Conservation (phyloP, 2,797 vertebrate species). For the Leucoraja ocellata region DNA sequence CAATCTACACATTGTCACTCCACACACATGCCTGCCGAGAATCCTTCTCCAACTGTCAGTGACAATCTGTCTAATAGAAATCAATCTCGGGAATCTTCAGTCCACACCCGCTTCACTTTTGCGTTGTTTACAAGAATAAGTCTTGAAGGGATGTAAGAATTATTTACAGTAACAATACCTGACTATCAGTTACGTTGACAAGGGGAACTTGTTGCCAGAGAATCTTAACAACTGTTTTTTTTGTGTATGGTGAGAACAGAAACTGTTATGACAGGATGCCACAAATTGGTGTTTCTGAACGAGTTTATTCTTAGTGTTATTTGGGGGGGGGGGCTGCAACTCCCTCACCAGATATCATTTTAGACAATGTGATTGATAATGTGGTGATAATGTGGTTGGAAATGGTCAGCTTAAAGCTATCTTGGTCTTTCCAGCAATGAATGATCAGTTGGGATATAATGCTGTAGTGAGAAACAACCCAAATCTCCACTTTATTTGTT, state of each 20-base stretch:
- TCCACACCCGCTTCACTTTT: not conserved
- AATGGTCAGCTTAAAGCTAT: too few relatives aligned
- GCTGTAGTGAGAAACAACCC: not conserved
- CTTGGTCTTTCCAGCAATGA: not conserved
- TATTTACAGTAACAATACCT: not conserved
- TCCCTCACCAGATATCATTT: not conserved
- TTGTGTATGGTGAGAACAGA: not conserved
- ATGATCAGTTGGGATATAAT: not conserved
- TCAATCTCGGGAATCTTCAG: not conserved
- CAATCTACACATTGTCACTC: not conserved
- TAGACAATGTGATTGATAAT: too few relatives aligned
- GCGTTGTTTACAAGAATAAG: not conserved
- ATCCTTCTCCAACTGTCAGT: not conserved
- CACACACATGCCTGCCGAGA: not conserved
- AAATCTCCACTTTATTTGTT: not conserved
- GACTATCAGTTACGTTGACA: not conserved
- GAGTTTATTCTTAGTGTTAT: not conserved
- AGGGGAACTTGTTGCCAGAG: not conserved
- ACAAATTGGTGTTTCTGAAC: not conserved
- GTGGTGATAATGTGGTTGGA: not conserved
- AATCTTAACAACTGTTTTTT: not conserved
- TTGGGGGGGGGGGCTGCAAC: not conserved
- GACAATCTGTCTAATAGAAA: not conserved
- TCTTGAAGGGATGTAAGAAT: not conserved
- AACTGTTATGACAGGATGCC: not conserved